Percentiles rank a stretch among this genome's conserved stretches.
These are phyloP conservation scores for Chrysogorgia sp. DNA, from an alignment of 92 coral and sea anemone genomes.

Conservation along the genomic window DNA sequence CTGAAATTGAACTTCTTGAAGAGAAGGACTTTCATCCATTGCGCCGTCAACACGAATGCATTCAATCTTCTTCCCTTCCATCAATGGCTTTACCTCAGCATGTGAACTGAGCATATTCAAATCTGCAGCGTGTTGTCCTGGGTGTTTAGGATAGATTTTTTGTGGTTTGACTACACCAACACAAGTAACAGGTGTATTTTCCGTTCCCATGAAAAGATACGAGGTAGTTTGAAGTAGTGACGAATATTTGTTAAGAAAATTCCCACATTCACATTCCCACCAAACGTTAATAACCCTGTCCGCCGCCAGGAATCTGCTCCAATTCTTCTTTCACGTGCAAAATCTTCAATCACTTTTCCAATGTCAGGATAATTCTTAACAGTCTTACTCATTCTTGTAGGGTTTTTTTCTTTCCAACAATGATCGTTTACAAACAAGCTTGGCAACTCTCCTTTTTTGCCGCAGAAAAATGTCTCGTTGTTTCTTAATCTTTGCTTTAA, in stretches of 20 bases:
- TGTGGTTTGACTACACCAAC: slow-evolving; percentile 65
- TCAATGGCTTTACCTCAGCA: slow-evolving; percentile 19
- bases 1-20: slow-evolving; percentile 56
- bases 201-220: slow-evolving; percentile 58
- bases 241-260: slow-evolving; percentile 52
- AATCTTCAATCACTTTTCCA: slow-evolving; percentile 58
- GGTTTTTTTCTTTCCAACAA: slow-evolving; percentile 40
- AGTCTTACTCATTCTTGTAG: slow-evolving; percentile 37
- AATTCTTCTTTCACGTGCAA: slow-evolving; percentile 49
- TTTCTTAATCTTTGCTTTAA: slow-evolving; percentile 36
- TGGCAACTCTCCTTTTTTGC: slow-evolving; percentile 34
- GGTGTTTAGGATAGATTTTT: slow-evolving; percentile 47
- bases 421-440: slow-evolving; percentile 13
- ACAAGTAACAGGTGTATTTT: slow-evolving; percentile 47
- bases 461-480: slow-evolving; percentile 43
- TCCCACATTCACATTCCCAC: slow-evolving; percentile 60
- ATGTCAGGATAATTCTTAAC: slow-evolving; percentile 54
- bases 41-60: slow-evolving; percentile 63
- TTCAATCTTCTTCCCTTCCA: slow-evolving; percentile 46
- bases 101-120: slow-evolving; percentile 27
- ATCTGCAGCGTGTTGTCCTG: slow-evolving; percentile 59
- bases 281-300: slow-evolving; percentile 55
- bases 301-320: slow-evolving; percentile 67
- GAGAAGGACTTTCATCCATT: slow-evolving; percentile 59
- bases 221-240: slow-evolving; percentile 62